These are phyloP conservation scores for Ryuthela nishihirai DNA, from an alignment of 2,888 invertebrate species.

Conservation along the genomic window DNA sequence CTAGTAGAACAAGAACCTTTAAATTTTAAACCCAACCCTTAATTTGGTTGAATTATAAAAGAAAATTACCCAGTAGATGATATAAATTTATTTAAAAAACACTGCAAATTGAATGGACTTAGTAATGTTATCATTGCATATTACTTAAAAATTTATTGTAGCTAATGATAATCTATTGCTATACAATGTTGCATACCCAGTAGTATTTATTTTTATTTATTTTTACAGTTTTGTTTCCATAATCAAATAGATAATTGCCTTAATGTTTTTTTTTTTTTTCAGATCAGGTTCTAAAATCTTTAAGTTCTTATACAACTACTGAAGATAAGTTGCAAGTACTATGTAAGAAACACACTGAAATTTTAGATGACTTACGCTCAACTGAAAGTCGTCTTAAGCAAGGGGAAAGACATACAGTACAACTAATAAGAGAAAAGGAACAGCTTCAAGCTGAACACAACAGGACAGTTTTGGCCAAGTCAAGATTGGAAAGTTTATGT, in stretches of 20 bases:
- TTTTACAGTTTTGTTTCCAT: too few relatives aligned
- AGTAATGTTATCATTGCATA: too few relatives aligned
- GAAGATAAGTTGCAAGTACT: slow-evolving; percentile 68
- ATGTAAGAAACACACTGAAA: slow-evolving; percentile 70
- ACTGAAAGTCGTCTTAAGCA: slow-evolving; percentile 49
- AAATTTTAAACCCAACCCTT: too few relatives aligned
- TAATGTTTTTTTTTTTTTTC: not conserved
- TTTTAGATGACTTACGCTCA: slow-evolving; percentile 64
- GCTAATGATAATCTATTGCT: too few relatives aligned
- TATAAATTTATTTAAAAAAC: too few relatives aligned
- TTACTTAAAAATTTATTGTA: too few relatives aligned
- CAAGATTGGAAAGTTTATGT: slow-evolving; percentile 82
- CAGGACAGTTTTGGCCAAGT: slow-evolving; percentile 74
- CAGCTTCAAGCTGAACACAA: slow-evolving; percentile 76
- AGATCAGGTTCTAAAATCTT: slow-evolving; percentile 60
- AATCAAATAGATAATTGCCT: not conserved
- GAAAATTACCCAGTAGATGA: too few relatives aligned
- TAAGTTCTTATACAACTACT: slow-evolving; percentile 55
- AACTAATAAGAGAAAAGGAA: slow-evolving; percentile 71
- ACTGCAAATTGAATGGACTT: too few relatives aligned
- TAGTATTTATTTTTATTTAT: too few relatives aligned
- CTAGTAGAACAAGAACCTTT: too few relatives aligned
- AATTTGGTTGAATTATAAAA: too few relatives aligned
- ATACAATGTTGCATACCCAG: too few relatives aligned
- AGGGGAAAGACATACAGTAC: slow-evolving; percentile 50